Evolutionary conservation across 2,888 invertebrate species (phyloP).

Genomic region (Ornithoptera alexandrae): DNA sequence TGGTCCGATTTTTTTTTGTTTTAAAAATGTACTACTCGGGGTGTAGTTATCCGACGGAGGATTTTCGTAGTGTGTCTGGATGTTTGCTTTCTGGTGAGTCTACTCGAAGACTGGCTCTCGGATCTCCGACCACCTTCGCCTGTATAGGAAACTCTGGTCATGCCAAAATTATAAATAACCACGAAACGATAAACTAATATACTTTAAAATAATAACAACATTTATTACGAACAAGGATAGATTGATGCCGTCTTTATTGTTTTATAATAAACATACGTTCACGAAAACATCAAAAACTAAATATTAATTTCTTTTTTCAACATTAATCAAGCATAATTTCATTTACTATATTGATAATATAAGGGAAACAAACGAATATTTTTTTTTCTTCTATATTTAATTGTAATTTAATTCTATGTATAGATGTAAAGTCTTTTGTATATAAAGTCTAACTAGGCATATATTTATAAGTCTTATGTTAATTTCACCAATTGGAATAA

Average conservation of each 20-base stretch:
- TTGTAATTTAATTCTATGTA: not conserved
- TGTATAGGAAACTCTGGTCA: too few species aligned
- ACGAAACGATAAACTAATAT: too few species aligned
- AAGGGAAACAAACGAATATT: not conserved
- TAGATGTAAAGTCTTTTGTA: constrained; percentile 10
- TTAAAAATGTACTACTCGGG: too few species aligned
- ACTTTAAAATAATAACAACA: too few species aligned
- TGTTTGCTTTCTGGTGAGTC: too few species aligned
- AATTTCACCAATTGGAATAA: not conserved
- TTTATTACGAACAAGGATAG: not conserved
- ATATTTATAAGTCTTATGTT: constrained; percentile 8
- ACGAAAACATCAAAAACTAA: too few species aligned
- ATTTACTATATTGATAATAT: not conserved
- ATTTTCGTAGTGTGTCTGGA: too few species aligned
- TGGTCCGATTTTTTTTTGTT: too few species aligned
- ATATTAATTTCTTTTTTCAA: not conserved
- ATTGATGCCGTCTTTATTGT: not conserved
- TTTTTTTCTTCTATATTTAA: not conserved
- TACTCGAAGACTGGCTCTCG: too few species aligned
- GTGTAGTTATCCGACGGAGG: too few species aligned
- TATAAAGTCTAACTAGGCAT: constrained; percentile 8
- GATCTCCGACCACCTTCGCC: too few species aligned
- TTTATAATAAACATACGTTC: not conserved
- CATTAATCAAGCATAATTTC: not conserved
- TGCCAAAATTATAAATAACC: too few species aligned